Evolutionary conservation across 2,888 invertebrate genomes (phyloP), one percentile per base, ranked within the genome.

Genomic region (Lithophane leautieri): DNA sequence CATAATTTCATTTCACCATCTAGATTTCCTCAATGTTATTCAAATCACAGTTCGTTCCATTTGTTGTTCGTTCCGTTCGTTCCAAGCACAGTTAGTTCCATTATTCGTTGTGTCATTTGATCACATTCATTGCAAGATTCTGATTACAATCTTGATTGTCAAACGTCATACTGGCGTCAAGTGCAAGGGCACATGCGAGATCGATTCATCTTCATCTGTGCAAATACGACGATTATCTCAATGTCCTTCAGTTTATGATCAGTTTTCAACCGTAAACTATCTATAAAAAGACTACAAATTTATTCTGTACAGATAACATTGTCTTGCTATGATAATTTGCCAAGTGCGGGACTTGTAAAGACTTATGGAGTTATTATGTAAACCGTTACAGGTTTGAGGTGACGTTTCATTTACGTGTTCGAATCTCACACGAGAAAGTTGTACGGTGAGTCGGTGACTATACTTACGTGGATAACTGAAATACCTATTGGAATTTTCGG

Each of bases 121-220:
- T 63, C 6, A n/a, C 25, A 42, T 40, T 56, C 60, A 73, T 70
- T 85, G 70, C 50, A 19, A 77, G 62, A 65, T 67, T 52, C 12
- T 19, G 82, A 54, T 82, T 68, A 61, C 68, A 19, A 22, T 52
- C n/a, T 44, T 56, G 25, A 71, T 73, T 69, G 68, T 70, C 50
- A 52, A 58, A 61, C 69, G 67, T 71, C 73, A 78, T 50, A 19
- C 47, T 77, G 62, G 52, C 52, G 47, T 78, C 71, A 77, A 78
- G 66, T 74, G 58, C 83, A 86, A 83, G 83, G 86, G 74, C 77
- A 80, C 58, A 54, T 11, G 54, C n/a, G 19, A 50, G 76, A 81
- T 84, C 66, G 40, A 75, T 77, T 76, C 82, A 74, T 70, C 70
- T 75, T 75, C 79, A 76, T 70, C 67, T 71, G 68, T 72, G 61